Evolutionary conservation across 37 sponge, comb jelly and placozoan species (phyloP), one percentile per base, ranked within the genome.

Genomic region (Tethya wilhelma): DNA sequence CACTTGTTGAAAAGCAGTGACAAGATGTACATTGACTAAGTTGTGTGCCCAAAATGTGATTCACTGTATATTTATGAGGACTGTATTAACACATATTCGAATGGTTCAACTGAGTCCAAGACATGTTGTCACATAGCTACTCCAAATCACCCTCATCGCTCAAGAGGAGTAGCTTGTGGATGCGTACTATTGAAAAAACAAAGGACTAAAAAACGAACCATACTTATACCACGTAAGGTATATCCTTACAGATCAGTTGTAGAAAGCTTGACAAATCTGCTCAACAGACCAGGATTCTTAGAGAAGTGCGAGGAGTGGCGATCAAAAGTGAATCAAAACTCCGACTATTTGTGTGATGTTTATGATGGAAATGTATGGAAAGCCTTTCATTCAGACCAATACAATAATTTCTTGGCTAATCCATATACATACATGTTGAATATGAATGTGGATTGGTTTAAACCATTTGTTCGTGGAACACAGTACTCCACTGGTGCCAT

Each of bases 391-490:
- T 4, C 67, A 44, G 7, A 36, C 26, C 33, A 28, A 31, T 17
- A 19, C 8, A 7, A 36, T 34, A 57, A 42, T 23, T 75, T 87
- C 41, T 25, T 87, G 36, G 28, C 59, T 34, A 38, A 68, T 31
- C 87, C 81, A 69, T 67, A 30, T 30, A 71, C 64, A 28, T 89
- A 71, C 59, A 33, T 78, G 38, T 26, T 83, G 58, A 73, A 49
- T 9, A 46, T 89, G 41, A 89, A 89, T 83, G 84, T 89, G 19
- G 86, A 85, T 73, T 85, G 86, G 86, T 85, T 85, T 38, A 49
- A 77, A 66, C 79, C 79, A 31, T 77, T 63, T 64, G 44, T 79
- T 36, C 68, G 74, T 7, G 71, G 68, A 23, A 67, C 64, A 17
- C 44, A 57, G 36, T 89, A 89, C 53, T 89, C 90, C 56, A 69